Evolutionary conservation across 2,888 invertebrate species (phyloP).

Genomic region (Bembecia ichneumoniformis): DNA sequence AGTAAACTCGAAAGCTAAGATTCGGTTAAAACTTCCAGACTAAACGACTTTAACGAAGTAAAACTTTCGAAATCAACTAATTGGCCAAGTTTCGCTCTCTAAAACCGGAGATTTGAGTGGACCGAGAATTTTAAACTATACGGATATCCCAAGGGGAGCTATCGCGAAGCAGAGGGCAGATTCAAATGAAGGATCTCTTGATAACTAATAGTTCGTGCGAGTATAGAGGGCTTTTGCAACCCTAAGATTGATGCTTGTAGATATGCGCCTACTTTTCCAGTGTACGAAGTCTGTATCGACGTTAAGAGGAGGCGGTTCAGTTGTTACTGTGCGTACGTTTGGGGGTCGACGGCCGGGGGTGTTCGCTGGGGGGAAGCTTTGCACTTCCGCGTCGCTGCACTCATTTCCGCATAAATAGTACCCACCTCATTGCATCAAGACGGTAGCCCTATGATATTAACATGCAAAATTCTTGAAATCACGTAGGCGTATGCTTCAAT

Average conservation of each 20-base stretch:
- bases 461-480: neutral
- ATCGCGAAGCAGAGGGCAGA: neutral
- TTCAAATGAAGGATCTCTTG: neutral
- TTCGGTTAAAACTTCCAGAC: slow-evolving; percentile 17
- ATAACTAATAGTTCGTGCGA: neutral
- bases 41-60: slow-evolving; percentile 26
- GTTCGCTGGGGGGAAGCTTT: slow-evolving; percentile 46
- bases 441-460: slow-evolving; percentile 23
- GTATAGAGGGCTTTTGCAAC: neutral
- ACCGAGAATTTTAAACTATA: no score
- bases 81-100: slow-evolving; percentile 50
- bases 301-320: slow-evolving; percentile 1
- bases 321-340: slow-evolving; percentile 20
- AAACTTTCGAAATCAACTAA: slow-evolving; percentile 23
- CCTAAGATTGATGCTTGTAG: neutral
- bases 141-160: no score
- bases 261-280: neutral
- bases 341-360: slow-evolving; percentile 58
- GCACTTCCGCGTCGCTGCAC: slow-evolving; percentile 66
- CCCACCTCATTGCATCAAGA: slow-evolving; percentile 45
- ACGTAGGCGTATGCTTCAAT: no score
- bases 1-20: slow-evolving; percentile 2
- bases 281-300: neutral
- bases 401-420: slow-evolving; percentile 67
- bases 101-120: neutral